These are phyloP conservation scores for Grammomys surdaster DNA, from an alignment of 2,113 vertebrate species.

Conservation along the genomic window DNA sequence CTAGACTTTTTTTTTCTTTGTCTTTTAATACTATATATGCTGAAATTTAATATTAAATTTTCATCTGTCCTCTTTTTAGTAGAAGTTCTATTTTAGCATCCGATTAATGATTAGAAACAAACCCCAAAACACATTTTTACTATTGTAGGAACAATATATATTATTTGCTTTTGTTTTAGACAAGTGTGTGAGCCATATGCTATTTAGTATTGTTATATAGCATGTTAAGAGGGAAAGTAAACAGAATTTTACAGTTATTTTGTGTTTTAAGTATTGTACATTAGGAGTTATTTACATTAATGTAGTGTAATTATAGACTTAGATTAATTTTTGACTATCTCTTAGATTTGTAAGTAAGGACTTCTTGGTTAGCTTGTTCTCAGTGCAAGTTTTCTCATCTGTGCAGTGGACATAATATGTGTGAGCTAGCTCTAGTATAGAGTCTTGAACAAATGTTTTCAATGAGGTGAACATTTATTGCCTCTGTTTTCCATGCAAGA, in stretches of 20 bases:
- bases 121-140: constrained; percentile 1
- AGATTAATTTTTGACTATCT: not conserved
- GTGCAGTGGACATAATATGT: not conserved
- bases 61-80: not conserved
- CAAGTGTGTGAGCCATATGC: not conserved
- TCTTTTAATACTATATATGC: not conserved
- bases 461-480: not conserved
- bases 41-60: not conserved
- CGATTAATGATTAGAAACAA: not conserved
- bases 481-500: not conserved
- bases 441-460: constrained; percentile 6
- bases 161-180: constrained; percentile 9
- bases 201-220: not conserved
- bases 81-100: not conserved
- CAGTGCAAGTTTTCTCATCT: not conserved
- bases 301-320: not conserved
- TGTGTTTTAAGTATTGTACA: not conserved
- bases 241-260: not conserved
- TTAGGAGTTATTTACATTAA: not conserved
- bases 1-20: not conserved
- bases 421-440: not conserved
- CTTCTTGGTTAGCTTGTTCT: not conserved
- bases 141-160: constrained; percentile 11
- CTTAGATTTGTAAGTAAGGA: not conserved
- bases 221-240: not conserved